These are phyloP conservation scores for Margarornis squamiger DNA, from an alignment of 2,797 vertebrate genomes.

Conservation along the genomic window DNA sequence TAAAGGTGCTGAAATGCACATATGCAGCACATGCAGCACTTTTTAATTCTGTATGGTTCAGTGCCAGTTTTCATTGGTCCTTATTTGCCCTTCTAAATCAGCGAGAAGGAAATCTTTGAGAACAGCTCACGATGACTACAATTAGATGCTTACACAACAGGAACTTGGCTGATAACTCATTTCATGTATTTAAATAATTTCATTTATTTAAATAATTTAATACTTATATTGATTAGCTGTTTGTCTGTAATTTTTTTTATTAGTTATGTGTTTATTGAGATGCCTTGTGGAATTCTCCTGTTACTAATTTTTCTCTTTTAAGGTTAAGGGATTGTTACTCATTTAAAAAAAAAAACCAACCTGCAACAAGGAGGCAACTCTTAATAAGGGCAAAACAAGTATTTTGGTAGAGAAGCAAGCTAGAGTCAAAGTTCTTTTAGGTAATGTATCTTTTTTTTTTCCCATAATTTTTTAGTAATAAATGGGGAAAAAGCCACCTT, in stretches of 20 bases:
- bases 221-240: neutral
- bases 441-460: neutral
- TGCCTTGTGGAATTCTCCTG: neutral
- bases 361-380: neutral
- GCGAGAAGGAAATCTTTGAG: neutral
- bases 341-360: neutral
- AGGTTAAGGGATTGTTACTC: neutral
- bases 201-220: neutral
- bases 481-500: slow-evolving; percentile 99
- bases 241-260: neutral
- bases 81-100: neutral
- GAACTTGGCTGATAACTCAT: neutral
- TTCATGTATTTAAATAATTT: neutral
- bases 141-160: neutral
- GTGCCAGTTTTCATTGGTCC: neutral
- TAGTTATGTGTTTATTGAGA: neutral
- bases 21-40: neutral
- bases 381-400: neutral
- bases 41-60: neutral
- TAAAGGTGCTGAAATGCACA: neutral
- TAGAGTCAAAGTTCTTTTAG: neutral
- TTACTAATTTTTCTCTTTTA: neutral
- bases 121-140: neutral
- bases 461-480: slow-evolving; percentile 84
- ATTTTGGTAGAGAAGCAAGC: neutral